phyloP scores from a whole-genome alignment of 2,797 vertebrate genomes.

The Acanthis flammea region DNA sequence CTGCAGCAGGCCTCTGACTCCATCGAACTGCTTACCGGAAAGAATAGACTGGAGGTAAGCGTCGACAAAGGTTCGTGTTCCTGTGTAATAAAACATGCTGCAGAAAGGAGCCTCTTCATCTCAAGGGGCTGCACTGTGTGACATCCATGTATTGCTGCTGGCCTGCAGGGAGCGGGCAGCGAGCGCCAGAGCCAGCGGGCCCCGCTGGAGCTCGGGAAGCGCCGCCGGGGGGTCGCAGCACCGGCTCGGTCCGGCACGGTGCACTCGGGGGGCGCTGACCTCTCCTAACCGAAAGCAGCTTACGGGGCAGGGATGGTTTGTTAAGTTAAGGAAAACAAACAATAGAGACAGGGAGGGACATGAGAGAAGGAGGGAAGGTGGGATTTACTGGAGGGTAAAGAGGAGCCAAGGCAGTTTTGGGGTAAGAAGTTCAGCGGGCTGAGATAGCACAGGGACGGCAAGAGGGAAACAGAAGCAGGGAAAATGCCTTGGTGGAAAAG shows the following conservation, averaged over 20 bases:
- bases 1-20: neutral
- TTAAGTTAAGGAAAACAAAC: neutral
- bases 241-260: too few relatives aligned
- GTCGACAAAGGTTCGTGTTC: too few relatives aligned
- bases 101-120: neutral
- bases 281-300: neutral
- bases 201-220: too few relatives aligned
- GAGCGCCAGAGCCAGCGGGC: too few relatives aligned
- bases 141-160: neutral
- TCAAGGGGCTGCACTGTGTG: neutral
- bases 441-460: too few relatives aligned
- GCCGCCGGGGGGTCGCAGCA: too few relatives aligned
- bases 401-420: neutral
- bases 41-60: neutral
- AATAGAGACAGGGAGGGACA: too few relatives aligned
- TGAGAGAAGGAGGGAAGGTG: neutral
- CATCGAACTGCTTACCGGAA: neutral
- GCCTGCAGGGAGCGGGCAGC: neutral
- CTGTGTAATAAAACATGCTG: neutral
- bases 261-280: neutral
- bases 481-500: too few relatives aligned
- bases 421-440: too few relatives aligned
- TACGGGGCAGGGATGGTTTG: accelerated
- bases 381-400: neutral
- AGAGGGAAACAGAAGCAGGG: too few relatives aligned